Base-by-base conservation (phyloP, 2,113 vertebrate genomes). In the Pollachius pollachius region DNA sequence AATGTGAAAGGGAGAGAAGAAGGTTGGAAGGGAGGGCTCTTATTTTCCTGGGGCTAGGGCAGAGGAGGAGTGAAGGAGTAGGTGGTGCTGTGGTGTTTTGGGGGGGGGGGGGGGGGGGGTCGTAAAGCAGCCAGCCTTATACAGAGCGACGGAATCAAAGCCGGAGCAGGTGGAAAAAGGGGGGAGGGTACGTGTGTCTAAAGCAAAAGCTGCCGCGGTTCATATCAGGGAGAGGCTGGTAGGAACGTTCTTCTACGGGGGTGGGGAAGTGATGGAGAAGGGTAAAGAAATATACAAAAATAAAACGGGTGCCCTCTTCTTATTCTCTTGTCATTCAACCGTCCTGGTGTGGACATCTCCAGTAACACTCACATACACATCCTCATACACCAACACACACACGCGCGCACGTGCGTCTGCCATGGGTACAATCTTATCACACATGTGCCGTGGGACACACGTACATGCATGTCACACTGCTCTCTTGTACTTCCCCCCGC, bases 1-100 rank as follows among this genome's bases (percentile, higher is more conserved):
- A 9, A 13, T 64, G 37, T 34, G 64, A 34, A 34, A 7, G 30
- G 30, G 30, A 62, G 70, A 15, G 15, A 54, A 54, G 8, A 48
- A 13, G 41, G 30, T 34, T 34, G 23, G 58, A 48, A 63, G 25
- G 16, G 41, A 13, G 8, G 9, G 8, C 1, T 48, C 41, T 48
- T 13, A 9, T 48, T 48, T 13, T 48, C 41, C 41, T 13, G 12
- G 12, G 5, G 41, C 41, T 48, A 48, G 41, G 62, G 65, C 69
- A 71, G 71, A n/a, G 37, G 67, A 54, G 65, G 64, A 48, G 41
- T 48, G 41, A 12, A 13, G 41, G 41, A 12, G 41, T 25, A 25
- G 19, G 21, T 23, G 11, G 19, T 23, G 17, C 65, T 62, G 63
- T 70, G 73, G 15, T 17, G 30, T 3, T 27, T 63, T 25, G 16